These are phyloP conservation scores for Talpa occidentalis DNA, from an alignment of 2,113 vertebrate genomes.

Conservation along the genomic window DNA sequence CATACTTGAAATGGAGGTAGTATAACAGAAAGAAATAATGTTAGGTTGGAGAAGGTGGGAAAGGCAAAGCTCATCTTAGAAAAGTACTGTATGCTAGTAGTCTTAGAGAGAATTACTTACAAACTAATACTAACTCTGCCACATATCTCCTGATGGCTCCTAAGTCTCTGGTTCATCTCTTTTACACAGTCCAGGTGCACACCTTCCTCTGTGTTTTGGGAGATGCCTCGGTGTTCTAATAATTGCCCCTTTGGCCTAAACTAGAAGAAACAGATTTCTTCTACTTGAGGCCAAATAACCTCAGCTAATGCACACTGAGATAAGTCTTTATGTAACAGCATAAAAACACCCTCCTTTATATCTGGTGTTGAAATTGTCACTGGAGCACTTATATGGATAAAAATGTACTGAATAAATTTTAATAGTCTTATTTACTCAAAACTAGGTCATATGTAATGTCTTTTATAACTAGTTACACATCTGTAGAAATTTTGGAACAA, in stretches of 20 bases:
- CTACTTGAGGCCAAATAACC: neutral
- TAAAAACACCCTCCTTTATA: neutral
- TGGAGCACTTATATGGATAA: neutral
- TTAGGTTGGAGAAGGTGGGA: neutral
- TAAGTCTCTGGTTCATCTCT: too few relatives aligned
- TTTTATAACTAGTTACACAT: neutral
- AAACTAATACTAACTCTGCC: neutral
- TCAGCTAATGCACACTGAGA: neutral
- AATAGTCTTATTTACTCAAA: neutral
- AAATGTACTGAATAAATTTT: conserved; percentile 7
- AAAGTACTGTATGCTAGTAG: neutral
- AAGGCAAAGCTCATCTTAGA: neutral
- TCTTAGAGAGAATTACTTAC: neutral
- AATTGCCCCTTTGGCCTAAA: neutral
- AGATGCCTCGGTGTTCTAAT: neutral
- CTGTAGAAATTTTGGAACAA: conserved; percentile 5
- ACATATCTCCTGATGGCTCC: neutral
- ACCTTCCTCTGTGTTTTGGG: neutral
- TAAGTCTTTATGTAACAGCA: neutral
- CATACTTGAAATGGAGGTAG: neutral
- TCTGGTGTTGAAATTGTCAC: neutral
- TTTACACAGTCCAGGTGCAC: neutral
- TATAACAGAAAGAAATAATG: neutral
- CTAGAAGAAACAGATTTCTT: neutral
- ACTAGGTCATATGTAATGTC: neutral